A percentile compares a stretch with the other conserved stretches of the same genome.
Conservation (phyloP, 1,140 invertebrate species). For the Zophobas atratus region DNA sequence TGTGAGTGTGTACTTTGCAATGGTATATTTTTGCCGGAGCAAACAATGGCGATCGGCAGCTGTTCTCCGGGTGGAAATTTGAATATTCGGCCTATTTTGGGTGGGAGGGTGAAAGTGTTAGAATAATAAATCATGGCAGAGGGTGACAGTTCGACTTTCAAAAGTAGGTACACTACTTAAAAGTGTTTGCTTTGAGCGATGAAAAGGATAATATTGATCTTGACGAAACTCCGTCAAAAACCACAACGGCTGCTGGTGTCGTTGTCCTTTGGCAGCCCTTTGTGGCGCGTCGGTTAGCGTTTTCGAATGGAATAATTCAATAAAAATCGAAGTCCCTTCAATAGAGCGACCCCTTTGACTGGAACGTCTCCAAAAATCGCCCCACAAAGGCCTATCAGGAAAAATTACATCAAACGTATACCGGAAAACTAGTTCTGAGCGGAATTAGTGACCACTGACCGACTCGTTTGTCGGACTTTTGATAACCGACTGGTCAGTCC, state of each 20-base stretch:
- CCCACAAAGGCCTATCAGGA: slow-evolving; percentile 51
- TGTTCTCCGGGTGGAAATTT: slow-evolving; percentile 1
- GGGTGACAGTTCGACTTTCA: slow-evolving; percentile 24
- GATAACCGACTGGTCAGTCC: slow-evolving; percentile 52
- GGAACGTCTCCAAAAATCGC: slow-evolving; percentile 54
- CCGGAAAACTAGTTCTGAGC: slow-evolving; percentile 52
- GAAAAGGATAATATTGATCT: slow-evolving; percentile 32
- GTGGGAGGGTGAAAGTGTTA: slow-evolving; percentile 17
- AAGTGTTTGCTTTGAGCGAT: slow-evolving; percentile 26
- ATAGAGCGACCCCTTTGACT: slow-evolving; percentile 36
- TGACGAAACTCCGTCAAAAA: slow-evolving; percentile 6
- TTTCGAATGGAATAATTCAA: slow-evolving; percentile 39
- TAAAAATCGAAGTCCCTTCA: slow-evolving; percentile 33
- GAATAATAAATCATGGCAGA: slow-evolving; percentile 26
- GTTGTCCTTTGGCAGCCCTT: background rate
- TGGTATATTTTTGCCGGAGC: slow-evolving; percentile 50
- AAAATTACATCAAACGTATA: slow-evolving; percentile 54
- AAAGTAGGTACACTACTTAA: slow-evolving; percentile 24
- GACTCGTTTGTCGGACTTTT: slow-evolving; percentile 38
- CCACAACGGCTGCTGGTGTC: slow-evolving; percentile 2
- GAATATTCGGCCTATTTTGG: background rate
- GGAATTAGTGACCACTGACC: slow-evolving; percentile 53
- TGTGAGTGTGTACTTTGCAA: slow-evolving; percentile 54
- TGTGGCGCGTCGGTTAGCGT: slow-evolving; percentile 20
- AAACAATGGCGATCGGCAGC: slow-evolving; percentile 13